Evolutionary conservation across 2,888 invertebrate species (phyloP).

Genomic region (Micropterix aruncella): DNA sequence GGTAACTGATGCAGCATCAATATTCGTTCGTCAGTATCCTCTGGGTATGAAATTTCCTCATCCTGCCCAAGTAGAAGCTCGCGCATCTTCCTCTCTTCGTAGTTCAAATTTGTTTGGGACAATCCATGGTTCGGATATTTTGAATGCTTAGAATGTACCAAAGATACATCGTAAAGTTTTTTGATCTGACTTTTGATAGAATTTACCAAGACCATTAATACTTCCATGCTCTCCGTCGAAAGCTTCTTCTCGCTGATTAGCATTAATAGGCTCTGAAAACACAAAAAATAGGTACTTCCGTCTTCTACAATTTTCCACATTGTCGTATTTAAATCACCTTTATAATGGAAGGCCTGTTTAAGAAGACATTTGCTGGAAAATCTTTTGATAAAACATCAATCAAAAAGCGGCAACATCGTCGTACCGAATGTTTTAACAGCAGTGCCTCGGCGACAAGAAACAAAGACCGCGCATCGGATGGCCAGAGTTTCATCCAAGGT

Average conservation of each 20-base stretch:
- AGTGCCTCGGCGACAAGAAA: background rate
- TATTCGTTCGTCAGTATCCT: background rate
- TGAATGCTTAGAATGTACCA: background rate
- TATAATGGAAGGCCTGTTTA: background rate
- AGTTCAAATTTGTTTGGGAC: background rate
- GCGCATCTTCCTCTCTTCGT: background rate
- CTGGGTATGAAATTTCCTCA: background rate
- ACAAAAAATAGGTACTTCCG: no score
- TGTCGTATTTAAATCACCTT: background rate
- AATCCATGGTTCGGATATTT: no score
- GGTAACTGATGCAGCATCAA: background rate
- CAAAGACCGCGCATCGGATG: background rate
- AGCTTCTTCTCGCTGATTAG: background rate
- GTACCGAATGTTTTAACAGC: background rate
- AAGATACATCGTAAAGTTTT: background rate
- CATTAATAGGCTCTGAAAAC: background rate
- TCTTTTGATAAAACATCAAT: background rate
- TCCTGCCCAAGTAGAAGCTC: background rate
- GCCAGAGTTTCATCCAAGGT: background rate
- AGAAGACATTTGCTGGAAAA: background rate
- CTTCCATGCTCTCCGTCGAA: background rate
- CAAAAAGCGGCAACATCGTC: background rate
- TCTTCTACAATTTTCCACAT: no score
- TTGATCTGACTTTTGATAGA: background rate
- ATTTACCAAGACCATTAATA: background rate